These are phyloP conservation scores for Otolemur crassicaudatus DNA, from an alignment of 2,797 vertebrate genomes.

Conservation along the genomic window DNA sequence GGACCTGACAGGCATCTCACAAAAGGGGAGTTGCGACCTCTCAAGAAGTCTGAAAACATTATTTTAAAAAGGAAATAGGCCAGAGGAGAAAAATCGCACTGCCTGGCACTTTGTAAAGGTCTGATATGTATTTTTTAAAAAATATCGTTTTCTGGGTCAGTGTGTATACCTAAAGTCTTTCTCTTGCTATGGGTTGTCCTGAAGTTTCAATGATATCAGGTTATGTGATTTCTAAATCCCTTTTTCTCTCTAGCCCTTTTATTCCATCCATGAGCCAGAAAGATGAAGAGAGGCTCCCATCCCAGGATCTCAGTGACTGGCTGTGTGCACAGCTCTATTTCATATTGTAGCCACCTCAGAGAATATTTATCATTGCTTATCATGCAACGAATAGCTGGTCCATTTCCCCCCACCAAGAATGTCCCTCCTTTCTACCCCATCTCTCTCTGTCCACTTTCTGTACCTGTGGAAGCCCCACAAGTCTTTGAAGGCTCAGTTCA, in stretches of 20 bases:
- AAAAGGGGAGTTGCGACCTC: background rate
- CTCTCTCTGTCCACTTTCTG: background rate
- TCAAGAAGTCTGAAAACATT: background rate
- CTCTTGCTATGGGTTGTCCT: background rate
- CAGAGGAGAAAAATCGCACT: background rate
- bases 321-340: background rate
- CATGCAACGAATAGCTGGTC: background rate
- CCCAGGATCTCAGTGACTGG: background rate
- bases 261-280: background rate
- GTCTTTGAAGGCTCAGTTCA: background rate
- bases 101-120: background rate
- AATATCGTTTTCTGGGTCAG: background rate
- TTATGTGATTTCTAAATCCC: background rate
- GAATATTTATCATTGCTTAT: background rate
- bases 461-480: slow-evolving; percentile 7
- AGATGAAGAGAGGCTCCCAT: background rate
- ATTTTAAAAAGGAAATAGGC: background rate
- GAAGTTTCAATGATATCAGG: background rate
- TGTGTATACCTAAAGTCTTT: background rate
- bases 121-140: background rate
- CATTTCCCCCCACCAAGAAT: slow-evolving; percentile 1
- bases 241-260: background rate
- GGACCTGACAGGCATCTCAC: background rate
- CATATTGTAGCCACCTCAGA: background rate
- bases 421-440: background rate